These are phyloP conservation scores for Drosophila yooni DNA, from an alignment of 2,888 invertebrate species.

Conservation along the genomic window DNA sequence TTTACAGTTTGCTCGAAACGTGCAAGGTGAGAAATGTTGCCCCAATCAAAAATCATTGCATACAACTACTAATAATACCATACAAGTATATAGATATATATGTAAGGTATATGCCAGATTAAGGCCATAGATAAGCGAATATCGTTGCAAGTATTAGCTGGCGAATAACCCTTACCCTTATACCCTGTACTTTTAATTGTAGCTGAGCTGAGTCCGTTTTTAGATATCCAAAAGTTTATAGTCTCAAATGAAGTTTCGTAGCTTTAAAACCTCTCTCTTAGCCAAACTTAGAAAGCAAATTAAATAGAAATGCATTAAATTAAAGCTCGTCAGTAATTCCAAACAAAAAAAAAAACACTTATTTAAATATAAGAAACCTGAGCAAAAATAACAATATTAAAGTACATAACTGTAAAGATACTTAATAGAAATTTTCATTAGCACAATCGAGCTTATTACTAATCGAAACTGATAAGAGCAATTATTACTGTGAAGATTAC, in stretches of 20 bases:
- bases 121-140: constrained; percentile 21
- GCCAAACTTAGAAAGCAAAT: not conserved
- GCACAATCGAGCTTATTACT: not conserved
- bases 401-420: not conserved
- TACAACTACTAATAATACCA: not conserved
- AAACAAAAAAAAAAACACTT: not conserved
- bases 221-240: not conserved
- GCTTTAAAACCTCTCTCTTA: too few relatives aligned
- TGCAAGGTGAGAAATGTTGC: constrained; percentile 79
- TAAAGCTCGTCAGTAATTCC: too few relatives aligned
- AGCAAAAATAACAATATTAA: not conserved
- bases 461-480: not conserved
- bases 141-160: constrained; percentile 29
- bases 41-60: not conserved
- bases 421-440: not conserved
- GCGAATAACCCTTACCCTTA: constrained; percentile 16
- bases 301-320: too few relatives aligned
- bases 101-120: constrained; percentile 12
- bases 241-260: not conserved
- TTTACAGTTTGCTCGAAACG: constrained; percentile 90
- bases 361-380: not conserved
- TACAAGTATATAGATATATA: not conserved
- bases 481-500: not conserved
- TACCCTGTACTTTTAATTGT: constrained; percentile 21
- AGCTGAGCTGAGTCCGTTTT: not conserved